A percentile compares a stretch with the other conserved stretches of the same genome.
phyloP scores from a whole-genome alignment of 2,888 invertebrate genomes.

The Fragum fragum region DNA sequence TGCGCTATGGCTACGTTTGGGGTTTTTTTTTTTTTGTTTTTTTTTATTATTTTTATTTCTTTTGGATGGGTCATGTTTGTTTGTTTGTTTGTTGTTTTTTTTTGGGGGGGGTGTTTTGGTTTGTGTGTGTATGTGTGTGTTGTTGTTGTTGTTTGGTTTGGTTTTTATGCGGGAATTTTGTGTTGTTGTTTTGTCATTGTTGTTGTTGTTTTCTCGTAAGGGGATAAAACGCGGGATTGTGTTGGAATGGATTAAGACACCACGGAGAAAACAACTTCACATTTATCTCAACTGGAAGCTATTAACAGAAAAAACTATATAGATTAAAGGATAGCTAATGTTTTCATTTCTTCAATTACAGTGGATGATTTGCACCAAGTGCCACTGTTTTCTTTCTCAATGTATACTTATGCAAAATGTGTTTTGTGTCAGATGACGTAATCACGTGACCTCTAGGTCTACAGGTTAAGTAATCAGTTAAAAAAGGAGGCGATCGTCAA shows the following conservation, averaged over 20 bases:
- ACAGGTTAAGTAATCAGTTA: not conserved
- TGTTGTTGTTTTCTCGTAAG: too few relatives aligned
- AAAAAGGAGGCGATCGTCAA: not conserved
- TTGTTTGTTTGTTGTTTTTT: too few relatives aligned
- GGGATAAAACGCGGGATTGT: too few relatives aligned
- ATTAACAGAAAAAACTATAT: constrained; percentile 8
- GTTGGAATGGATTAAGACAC: not conserved
- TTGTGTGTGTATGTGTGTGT: too few relatives aligned
- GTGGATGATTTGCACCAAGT: constrained; percentile 5
- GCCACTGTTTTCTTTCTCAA: not conserved
- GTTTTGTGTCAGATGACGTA: not conserved
- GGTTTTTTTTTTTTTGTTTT: too few relatives aligned
- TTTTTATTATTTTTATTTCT: too few relatives aligned
- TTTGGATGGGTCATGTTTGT: too few relatives aligned
- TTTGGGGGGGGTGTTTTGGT: too few relatives aligned
- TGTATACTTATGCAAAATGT: not conserved
- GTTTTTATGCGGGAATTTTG: too few relatives aligned
- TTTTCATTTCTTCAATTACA: constrained; percentile 34
- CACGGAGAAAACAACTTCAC: not conserved
- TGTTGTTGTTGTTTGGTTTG: too few relatives aligned
- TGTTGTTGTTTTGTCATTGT: too few relatives aligned
- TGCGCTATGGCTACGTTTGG: too few relatives aligned
- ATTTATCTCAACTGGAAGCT: constrained; percentile 3
- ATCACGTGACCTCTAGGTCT: not conserved
- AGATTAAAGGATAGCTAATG: constrained; percentile 20